phyloP scores from a whole-genome alignment of 2,113 vertebrate genomes.

The Heloderma charlesbogerti region DNA sequence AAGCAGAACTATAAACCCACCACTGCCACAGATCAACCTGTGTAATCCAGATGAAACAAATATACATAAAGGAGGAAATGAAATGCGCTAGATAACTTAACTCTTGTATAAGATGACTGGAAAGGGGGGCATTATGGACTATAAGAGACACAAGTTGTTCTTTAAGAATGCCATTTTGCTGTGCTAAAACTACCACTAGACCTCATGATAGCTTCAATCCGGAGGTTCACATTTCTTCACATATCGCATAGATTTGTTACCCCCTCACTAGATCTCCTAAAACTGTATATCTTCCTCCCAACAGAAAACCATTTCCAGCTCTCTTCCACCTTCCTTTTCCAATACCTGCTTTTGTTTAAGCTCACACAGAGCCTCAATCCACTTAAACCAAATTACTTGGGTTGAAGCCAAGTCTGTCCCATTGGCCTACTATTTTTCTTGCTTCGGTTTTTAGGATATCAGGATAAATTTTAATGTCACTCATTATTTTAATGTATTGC shows the following conservation, averaged over 20 bases:
- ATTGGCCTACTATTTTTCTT: background rate
- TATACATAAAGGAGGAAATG: no score
- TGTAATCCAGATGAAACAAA: background rate
- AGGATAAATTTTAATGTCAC: background rate
- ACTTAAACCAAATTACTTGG: conserved; percentile 3
- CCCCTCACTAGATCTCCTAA: background rate
- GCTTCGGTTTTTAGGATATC: background rate
- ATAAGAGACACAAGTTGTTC: no score
- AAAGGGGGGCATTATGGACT: background rate
- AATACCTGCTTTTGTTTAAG: background rate
- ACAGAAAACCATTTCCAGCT: conserved; percentile 1
- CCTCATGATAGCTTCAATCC: background rate
- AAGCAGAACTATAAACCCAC: background rate
- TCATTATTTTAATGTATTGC: background rate
- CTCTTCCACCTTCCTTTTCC: background rate
- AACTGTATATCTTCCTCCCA: background rate
- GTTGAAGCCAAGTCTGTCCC: background rate
- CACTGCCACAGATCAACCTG: background rate
- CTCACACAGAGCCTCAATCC: background rate
- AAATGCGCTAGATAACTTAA: background rate
- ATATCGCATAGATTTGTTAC: background rate
- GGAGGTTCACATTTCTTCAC: background rate
- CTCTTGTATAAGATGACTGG: background rate
- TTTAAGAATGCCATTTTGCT: background rate
- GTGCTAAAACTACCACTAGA: background rate